Conservation (phyloP, 2,888 invertebrate genomes). For the Lithophane socia region DNA sequence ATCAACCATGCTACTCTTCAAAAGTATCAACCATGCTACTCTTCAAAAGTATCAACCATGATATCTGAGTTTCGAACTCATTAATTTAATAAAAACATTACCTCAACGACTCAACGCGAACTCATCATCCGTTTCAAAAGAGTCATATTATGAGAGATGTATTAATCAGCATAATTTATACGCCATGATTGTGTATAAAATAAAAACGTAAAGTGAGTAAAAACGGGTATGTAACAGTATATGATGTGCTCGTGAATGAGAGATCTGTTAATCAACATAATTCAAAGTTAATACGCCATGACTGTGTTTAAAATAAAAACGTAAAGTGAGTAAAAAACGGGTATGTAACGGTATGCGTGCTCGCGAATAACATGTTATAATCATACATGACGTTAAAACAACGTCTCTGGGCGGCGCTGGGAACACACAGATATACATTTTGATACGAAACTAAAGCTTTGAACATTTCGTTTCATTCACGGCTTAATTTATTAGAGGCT, state of each 20-base stretch:
- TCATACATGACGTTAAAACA: constrained; percentile 48
- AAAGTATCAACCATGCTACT: too few relatives aligned
- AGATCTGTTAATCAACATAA: constrained; percentile 37
- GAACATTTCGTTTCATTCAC: too few relatives aligned
- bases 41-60: not conserved
- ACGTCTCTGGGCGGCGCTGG: constrained; percentile 28
- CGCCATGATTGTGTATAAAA: constrained; percentile 44
- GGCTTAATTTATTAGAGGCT: too few relatives aligned
- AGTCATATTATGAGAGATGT: constrained; percentile 19
- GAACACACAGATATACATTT: constrained; percentile 20
- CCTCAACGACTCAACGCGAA: not conserved
- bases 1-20: not conserved
- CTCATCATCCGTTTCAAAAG: constrained; percentile 13
- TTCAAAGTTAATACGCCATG: constrained; percentile 31
- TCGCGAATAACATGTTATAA: constrained; percentile 57
- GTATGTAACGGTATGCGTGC: constrained; percentile 16
- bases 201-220: constrained; percentile 45
- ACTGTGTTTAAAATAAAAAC: constrained; percentile 59
- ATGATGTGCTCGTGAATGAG: too few relatives aligned
- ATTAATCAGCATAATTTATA: constrained; percentile 44
- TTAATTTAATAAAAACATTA: constrained; percentile 4
- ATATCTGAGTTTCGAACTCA: not conserved
- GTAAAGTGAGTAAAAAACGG: constrained; percentile 23
- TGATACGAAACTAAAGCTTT: not conserved
- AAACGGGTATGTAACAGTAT: constrained; percentile 15